Percentiles rank a stretch among this genome's conserved stretches.
Evolutionary conservation across 2,888 invertebrate species (phyloP).

Genomic region (Tipula lateralis): DNA sequence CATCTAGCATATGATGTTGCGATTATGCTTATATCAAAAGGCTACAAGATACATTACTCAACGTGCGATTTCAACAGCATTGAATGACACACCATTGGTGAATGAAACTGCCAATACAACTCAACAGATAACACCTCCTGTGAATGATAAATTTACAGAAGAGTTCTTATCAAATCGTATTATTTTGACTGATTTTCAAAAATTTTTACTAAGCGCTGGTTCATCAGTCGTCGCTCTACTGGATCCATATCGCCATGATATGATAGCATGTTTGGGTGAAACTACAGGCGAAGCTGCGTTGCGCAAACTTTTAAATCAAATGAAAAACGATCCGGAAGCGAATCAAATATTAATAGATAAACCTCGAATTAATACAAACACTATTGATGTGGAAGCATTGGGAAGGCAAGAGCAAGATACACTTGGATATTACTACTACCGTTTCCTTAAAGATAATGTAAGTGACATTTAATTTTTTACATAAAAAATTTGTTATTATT

Average conservation of each 20-base stretch:
- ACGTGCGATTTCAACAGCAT: background rate
- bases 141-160: slow-evolving; percentile 52
- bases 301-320: slow-evolving; percentile 63
- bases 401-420: slow-evolving; percentile 70
- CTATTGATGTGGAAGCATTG: slow-evolving; percentile 70
- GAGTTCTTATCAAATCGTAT: slow-evolving; percentile 63
- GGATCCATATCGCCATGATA: slow-evolving; percentile 78
- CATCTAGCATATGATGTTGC: background rate
- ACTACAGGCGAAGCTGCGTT: slow-evolving; percentile 75
- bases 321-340: slow-evolving; percentile 76
- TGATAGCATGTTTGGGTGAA: slow-evolving; percentile 93
- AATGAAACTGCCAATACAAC: background rate
- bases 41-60: background rate
- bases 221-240: slow-evolving; percentile 78
- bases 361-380: slow-evolving; percentile 82
- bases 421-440: slow-evolving; percentile 78
- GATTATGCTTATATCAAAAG: background rate
- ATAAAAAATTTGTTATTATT: background rate
- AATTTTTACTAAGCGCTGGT: slow-evolving; percentile 70
- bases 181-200: slow-evolving; percentile 66
- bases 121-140: background rate
- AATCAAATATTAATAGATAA: slow-evolving; percentile 65
- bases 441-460: slow-evolving; percentile 73
- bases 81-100: background rate
- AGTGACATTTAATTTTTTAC: slow-evolving; percentile 39